Evolutionary conservation across 2,888 invertebrate genomes (phyloP).

Genomic region (Panzeria rudis): DNA sequence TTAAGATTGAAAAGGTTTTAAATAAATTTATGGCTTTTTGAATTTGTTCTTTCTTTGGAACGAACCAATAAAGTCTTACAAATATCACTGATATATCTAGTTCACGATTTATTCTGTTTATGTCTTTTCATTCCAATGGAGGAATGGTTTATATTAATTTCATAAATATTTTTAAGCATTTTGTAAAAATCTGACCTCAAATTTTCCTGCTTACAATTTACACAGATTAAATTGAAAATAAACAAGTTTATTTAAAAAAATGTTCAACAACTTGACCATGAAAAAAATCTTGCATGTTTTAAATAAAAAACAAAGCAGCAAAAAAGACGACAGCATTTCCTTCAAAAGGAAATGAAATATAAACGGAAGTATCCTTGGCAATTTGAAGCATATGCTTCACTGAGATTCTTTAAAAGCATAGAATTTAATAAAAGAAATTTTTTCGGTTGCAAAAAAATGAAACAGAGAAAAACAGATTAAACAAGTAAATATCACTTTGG

Average conservation of each 20-base stretch:
- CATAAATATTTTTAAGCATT: not conserved
- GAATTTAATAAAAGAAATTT: not conserved
- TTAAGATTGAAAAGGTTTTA: too few species aligned
- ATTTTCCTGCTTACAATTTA: not conserved
- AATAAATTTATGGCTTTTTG: too few species aligned
- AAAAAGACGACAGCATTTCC: conserved; percentile 24
- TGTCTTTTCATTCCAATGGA: too few species aligned
- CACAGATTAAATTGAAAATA: not conserved
- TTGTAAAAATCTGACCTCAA: not conserved
- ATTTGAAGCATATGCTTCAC: conserved; percentile 60
- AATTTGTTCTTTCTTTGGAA: too few species aligned
- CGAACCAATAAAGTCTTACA: too few species aligned
- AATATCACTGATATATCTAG: too few species aligned
- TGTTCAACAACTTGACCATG: conserved; percentile 34
- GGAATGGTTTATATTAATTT: too few species aligned
- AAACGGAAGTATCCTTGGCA: conserved; percentile 64
- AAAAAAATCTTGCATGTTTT: conserved; percentile 12
- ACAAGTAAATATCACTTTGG: not conserved
- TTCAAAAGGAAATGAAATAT: conserved; percentile 60
- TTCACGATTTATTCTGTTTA: too few species aligned
- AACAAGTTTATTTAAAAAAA: not conserved
- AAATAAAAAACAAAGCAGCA: not conserved
- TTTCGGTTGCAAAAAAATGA: not conserved
- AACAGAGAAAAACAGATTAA: not conserved
- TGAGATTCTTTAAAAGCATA: conserved; percentile 32